Evolutionary conservation across 2,113 vertebrate species (phyloP).

Genomic region (Terrapene triunguis): DNA sequence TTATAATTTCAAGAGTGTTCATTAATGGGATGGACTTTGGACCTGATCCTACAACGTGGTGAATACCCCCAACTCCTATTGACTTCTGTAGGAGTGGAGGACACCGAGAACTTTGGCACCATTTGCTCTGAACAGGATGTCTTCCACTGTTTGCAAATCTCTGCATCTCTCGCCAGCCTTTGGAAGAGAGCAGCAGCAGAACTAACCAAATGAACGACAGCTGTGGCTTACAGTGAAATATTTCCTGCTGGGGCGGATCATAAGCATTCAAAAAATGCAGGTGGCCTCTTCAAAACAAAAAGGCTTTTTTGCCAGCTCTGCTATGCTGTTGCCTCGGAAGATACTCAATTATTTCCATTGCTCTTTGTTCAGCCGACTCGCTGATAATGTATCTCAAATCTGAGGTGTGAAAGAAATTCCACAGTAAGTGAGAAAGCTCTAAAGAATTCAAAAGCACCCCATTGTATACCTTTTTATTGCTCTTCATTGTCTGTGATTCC

Average conservation of each 20-base stretch:
- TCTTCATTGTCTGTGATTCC: neutral
- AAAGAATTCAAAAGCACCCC: neutral
- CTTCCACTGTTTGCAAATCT: neutral
- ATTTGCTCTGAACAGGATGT: neutral
- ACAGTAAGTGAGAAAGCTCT: neutral
- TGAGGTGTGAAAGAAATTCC: neutral
- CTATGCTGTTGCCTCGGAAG: neutral
- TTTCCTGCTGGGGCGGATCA: slow-evolving; percentile 29
- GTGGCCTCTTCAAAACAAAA: slow-evolving; percentile 55
- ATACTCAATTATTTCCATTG: neutral
- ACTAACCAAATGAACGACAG: slow-evolving; percentile 40
- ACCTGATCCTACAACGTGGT: neutral
- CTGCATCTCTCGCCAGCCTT: neutral
- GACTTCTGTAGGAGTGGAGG: neutral
- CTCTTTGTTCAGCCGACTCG: neutral
- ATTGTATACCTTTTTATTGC: neutral
- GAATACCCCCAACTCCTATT: neutral
- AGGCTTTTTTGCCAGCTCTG: neutral
- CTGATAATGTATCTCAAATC: neutral
- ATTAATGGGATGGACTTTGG: neutral
- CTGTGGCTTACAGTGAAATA: slow-evolving; percentile 35
- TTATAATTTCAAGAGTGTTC: neutral
- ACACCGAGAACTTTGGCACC: neutral
- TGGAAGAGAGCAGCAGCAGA: neutral
- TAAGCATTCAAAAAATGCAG: slow-evolving; percentile 49